Conservation (phyloP, 1,140 invertebrate species). For the Ceratitis capitata region DNA sequence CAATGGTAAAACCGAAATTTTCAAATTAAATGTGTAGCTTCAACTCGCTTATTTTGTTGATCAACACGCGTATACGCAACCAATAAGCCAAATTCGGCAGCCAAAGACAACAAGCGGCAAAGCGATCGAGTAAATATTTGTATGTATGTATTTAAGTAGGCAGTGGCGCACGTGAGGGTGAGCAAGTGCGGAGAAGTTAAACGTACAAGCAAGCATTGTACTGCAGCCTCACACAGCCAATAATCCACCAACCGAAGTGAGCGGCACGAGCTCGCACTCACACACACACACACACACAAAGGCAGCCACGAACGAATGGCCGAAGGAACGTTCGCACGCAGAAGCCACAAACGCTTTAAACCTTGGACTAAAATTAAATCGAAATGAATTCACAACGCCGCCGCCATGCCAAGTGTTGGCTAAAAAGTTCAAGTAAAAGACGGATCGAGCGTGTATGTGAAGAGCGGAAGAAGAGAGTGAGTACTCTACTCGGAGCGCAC, state of each 20-base stretch:
- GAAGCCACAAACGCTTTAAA: slow-evolving; percentile 36
- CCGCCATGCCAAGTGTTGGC: slow-evolving; percentile 33
- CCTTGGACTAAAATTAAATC: slow-evolving; percentile 43
- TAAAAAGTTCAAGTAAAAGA: slow-evolving; percentile 34
- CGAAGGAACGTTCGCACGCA: neutral
- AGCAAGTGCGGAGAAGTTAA: neutral
- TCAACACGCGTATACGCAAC: slow-evolving; percentile 30
- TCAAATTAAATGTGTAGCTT: neutral
- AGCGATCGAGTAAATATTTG: neutral
- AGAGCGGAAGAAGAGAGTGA: neutral
- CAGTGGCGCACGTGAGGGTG: neutral
- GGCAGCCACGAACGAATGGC: neutral
- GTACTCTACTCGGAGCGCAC: neutral
- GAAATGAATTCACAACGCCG: slow-evolving; percentile 39
- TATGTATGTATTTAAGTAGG: neutral
- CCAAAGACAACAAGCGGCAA: neutral
- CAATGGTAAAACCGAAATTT: neutral
- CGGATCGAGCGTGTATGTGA: neutral
- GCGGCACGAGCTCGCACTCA: too few species aligned
- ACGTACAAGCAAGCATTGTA: neutral
- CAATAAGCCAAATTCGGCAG: neutral
- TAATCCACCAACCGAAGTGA: neutral
- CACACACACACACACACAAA: neutral
- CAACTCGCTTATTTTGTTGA: neutral
- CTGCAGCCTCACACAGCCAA: neutral